A percentile compares a stretch with the other conserved stretches of the same genome.
Evolutionary conservation across 2,888 invertebrate species (phyloP).

Genomic region (Baccha elongata): DNA sequence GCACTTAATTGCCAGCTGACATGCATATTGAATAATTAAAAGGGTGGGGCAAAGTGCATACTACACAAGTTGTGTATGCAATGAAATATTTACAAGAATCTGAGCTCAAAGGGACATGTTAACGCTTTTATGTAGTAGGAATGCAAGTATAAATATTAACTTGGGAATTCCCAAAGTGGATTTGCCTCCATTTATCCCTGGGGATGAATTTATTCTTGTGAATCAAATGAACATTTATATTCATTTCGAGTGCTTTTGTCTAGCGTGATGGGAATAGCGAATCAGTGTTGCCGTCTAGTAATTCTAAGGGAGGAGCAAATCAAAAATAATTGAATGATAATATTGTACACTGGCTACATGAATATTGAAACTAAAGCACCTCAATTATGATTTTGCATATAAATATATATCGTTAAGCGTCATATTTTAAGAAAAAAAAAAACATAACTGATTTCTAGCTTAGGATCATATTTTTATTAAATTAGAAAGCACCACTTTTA

Average conservation of each 20-base stretch:
- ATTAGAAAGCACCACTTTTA: too few relatives aligned
- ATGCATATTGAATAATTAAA: conserved; percentile 19
- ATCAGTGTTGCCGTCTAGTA: conserved; percentile 11
- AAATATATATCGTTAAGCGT: too few relatives aligned
- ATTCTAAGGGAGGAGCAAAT: too few relatives aligned
- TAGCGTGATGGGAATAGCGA: background rate
- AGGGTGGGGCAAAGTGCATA: conserved; percentile 33
- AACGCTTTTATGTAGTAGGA: conserved; percentile 32
- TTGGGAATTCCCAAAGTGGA: conserved; percentile 47
- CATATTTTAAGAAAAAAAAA: too few relatives aligned
- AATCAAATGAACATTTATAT: conserved; percentile 49
- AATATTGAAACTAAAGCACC: too few relatives aligned
- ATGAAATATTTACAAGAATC: conserved; percentile 27
- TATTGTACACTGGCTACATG: too few relatives aligned
- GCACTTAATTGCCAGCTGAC: conserved; percentile 7
- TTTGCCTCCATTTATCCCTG: conserved; percentile 42
- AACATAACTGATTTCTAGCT: too few relatives aligned
- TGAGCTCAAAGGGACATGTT: conserved; percentile 14
- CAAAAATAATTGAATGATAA: too few relatives aligned
- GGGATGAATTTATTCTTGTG: conserved; percentile 41
- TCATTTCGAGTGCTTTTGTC: conserved; percentile 44
- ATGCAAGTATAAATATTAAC: conserved; percentile 54
- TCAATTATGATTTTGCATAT: too few relatives aligned
- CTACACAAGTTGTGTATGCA: conserved; percentile 17
- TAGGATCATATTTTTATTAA: too few relatives aligned